phyloP scores from a whole-genome alignment of 2,797 vertebrate genomes.

The Orestias chungarensis region DNA sequence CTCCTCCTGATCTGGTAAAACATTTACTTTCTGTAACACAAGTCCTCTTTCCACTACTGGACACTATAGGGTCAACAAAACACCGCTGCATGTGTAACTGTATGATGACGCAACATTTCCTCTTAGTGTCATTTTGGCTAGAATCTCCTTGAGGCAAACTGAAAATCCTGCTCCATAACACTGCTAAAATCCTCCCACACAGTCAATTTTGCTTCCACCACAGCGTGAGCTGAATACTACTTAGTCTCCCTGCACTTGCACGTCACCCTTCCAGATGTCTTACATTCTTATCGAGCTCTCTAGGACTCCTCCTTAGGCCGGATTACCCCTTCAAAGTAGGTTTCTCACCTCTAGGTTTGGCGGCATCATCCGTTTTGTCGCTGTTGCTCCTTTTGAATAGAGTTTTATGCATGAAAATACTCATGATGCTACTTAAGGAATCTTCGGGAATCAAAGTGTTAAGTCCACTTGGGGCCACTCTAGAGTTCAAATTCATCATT shows the following conservation, averaged over 20 bases:
- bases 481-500: neutral
- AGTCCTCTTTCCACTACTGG: neutral
- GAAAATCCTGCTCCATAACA: neutral
- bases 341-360: conserved; percentile 1
- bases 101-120: neutral
- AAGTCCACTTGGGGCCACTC: neutral
- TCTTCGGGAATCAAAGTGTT: neutral
- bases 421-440: neutral
- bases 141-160: neutral
- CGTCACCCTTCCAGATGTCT: neutral
- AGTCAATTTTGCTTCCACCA: neutral
- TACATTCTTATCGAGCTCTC: neutral
- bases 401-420: too few species aligned
- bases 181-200: neutral
- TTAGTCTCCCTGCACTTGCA: neutral
- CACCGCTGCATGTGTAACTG: neutral
- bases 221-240: neutral
- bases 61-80: neutral
- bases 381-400: neutral
- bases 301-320: neutral
- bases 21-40: neutral
- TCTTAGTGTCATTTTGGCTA: neutral
- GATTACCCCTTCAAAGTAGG: neutral
- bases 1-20: neutral
- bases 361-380: neutral